Percentiles rank a stretch among this genome's conserved stretches.
These are phyloP conservation scores for Ptyas mucosa DNA, from an alignment of 2,113 vertebrate species.

Conservation along the genomic window DNA sequence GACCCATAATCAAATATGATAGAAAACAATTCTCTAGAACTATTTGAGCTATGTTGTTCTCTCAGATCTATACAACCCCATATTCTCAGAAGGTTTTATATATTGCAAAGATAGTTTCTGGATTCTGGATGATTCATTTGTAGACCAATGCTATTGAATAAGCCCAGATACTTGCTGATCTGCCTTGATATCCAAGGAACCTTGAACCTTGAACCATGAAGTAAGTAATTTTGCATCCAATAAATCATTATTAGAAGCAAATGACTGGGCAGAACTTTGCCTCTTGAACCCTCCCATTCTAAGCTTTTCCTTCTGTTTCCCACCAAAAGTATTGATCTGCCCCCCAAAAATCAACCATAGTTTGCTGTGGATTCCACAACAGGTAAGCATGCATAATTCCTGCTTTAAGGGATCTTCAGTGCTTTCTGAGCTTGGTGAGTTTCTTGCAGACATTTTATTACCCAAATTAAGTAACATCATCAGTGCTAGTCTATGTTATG, in stretches of 20 bases:
- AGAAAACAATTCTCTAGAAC: background rate
- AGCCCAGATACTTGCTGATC: background rate
- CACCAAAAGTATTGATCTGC: background rate
- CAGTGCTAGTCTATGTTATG: background rate
- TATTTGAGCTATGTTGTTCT: background rate
- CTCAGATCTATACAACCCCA: background rate
- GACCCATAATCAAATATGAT: background rate
- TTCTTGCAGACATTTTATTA: background rate
- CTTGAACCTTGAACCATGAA: background rate
- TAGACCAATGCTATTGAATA: background rate
- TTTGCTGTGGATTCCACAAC: background rate
- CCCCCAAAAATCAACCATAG: background rate
- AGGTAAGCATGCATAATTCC: rapidly evolving
- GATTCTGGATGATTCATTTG: background rate
- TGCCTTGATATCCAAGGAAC: too few relatives aligned
- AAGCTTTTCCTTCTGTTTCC: background rate
- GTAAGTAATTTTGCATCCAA: background rate
- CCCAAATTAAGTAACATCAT: background rate
- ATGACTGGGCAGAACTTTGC: background rate
- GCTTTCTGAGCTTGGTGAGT: background rate
- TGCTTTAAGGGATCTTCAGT: background rate
- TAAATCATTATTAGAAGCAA: background rate
- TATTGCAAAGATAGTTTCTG: background rate
- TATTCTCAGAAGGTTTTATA: background rate
- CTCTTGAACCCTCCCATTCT: background rate